Base-by-base conservation (phyloP, 64 coral and sea anemone species). In the Stichodactyla helianthus region DNA sequence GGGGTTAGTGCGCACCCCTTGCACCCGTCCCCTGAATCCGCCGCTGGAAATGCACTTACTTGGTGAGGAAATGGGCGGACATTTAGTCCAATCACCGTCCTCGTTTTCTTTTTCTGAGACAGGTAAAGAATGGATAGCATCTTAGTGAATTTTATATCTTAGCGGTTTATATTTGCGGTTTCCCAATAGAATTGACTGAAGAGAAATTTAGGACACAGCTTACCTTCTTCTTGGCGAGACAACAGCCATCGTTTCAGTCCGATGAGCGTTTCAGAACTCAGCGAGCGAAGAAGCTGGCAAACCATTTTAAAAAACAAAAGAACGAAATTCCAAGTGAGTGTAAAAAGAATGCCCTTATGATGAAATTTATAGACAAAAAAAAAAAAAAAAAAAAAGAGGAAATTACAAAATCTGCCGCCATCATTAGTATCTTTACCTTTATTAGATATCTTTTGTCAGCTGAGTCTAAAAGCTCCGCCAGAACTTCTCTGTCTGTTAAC, bases 371-470 rank as follows among this genome's bases (percentile, higher is more conserved):
- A 58, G 14, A 58, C 8, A 58, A 58, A 15, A 0, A 31, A 31
- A 31, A 31, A 31, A 31, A 31, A 0, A 31, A 31, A 31, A 31
- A 44, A 44, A 44, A 44, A 44, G 4, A 9, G 55, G 3, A 15
- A 15, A 58, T 58, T 9, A 9, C 55, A 58, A 58, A 58, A 58
- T 15, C 2, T 11, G 14, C 14, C 6, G 1, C 14, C 55, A 4
- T 15, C 8, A 9, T 58, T 58, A 11, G 2, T 58, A 58, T 58
- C 18, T 71, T 52, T 17, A 81, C 78, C 78, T 81, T 81, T 16
- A 81, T 52, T 2, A 81, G 78, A 81, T 81, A 81, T 81, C 78
- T 5, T 22, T 81, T 81, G 17, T 81, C 78, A 52, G 50, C 78
- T 22, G 78, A 52, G 6, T 81, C 78, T 54, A 81, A 22, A 51